Base-by-base conservation (phyloP, 2,888 invertebrate genomes). In the Zygaena filipendulae region DNA sequence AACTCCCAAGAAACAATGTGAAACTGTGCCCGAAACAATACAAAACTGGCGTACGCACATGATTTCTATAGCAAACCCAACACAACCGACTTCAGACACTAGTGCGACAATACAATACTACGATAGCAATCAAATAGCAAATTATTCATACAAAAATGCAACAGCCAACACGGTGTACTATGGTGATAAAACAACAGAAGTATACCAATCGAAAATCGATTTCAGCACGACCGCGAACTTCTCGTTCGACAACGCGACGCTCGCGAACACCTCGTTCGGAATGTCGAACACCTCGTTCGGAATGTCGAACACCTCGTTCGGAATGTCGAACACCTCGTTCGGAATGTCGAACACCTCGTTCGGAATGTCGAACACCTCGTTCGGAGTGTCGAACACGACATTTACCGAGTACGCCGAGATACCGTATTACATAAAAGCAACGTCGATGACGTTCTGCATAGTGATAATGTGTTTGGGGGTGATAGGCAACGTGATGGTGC, bases 401-500 rank as follows among this genome's bases (percentile, higher is more conserved):
- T 71, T 59, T 36, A 68, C 69, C 32, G 75, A 75, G 27, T 77
- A 74, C 47, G 82, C 83, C 36, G 82, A 84, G 49, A 84, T 94
- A 52, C 94, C 95, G 42, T 82, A 86, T 54, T 95, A 95, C 81
- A 91, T 95, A 63, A 86, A 92, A 43, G 88, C 89, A 29, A 91
- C 91, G 2, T 94, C 95, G 6, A 94, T 95, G 84, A 84, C 91
- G 12, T 87, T 94, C 49, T 95, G 95, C 68, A 88, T 91, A 51
- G 82, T 90, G 42, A 92, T 96, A 47, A 91, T 96, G 86, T 84
- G 92, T 52, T 80, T 95, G 44, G 96, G 96, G 19, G 91, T 95
- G 38, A 86, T 94, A 41, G 96, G 96, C 11, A 97, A 97, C 59
- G 84, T 94, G 37, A 91, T 96, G 87, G 96, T 95, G 56, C 94